A percentile compares a stretch with the other conserved stretches of the same genome.
Conservation (phyloP, 2,113 vertebrate species). For the Prunella himalayana region DNA sequence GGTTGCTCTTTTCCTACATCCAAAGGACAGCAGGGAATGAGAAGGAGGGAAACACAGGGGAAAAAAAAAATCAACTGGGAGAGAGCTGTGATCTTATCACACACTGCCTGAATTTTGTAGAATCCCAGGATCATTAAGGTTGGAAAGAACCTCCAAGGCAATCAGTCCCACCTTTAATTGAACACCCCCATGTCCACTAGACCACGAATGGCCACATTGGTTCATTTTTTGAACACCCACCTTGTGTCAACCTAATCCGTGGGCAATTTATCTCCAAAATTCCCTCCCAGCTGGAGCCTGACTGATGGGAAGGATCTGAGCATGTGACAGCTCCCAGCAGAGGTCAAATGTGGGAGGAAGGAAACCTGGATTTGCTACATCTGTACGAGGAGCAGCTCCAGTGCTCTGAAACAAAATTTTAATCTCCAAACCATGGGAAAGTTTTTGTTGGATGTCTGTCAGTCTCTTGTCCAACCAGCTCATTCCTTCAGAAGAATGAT, state of each 20-base stretch:
- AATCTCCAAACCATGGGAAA: background rate
- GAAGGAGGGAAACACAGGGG: background rate
- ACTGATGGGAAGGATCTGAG: background rate
- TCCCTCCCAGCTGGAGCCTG: background rate
- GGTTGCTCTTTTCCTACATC: background rate
- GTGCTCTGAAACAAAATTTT: background rate
- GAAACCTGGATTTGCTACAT: background rate
- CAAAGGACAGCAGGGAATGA: background rate
- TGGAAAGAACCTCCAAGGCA: background rate
- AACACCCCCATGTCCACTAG: no score
- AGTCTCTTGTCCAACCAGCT: background rate
- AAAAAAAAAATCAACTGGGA: background rate
- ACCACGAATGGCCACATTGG: background rate
- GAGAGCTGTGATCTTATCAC: no score
- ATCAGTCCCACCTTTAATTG: background rate
- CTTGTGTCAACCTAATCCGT: background rate
- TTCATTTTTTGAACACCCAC: background rate
- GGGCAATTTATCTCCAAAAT: background rate
- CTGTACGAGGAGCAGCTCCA: background rate
- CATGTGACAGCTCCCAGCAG: background rate
- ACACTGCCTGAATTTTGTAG: no score
- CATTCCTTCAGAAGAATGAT: background rate
- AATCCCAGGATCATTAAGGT: no score
- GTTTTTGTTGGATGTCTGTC: background rate
- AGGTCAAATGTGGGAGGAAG: background rate